phyloP scores from a whole-genome alignment of 2,888 invertebrate species.

The Noctua janthe region DNA sequence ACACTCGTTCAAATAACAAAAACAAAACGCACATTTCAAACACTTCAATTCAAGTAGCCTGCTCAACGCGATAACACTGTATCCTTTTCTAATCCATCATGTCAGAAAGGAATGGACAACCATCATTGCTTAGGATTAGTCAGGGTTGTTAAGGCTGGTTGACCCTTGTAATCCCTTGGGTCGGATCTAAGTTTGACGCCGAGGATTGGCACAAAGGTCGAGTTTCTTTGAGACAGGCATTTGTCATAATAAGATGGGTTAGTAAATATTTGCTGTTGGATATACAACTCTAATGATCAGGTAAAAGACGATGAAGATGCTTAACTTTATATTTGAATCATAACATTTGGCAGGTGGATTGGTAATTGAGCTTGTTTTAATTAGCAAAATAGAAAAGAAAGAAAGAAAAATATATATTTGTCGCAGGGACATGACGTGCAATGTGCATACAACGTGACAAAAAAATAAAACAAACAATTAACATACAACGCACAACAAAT shows the following conservation, averaged over 20 bases:
- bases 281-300: not conserved
- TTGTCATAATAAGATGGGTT: conserved; percentile 32
- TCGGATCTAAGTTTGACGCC: conserved; percentile 64
- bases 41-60: conserved; percentile 36
- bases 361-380: not conserved
- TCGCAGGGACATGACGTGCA: too few species aligned
- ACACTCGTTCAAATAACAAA: not conserved
- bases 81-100: conserved; percentile 49
- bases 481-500: too few species aligned
- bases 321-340: not conserved
- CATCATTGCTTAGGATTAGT: conserved; percentile 71
- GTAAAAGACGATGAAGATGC: not conserved
- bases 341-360: not conserved
- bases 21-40: conserved; percentile 33
- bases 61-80: conserved; percentile 51
- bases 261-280: conserved; percentile 10
- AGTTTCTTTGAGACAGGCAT: conserved; percentile 49
- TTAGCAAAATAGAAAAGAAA: not conserved
- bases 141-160: conserved; percentile 56
- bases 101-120: conserved; percentile 59
- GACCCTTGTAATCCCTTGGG: conserved; percentile 71
- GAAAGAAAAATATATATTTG: too few species aligned
- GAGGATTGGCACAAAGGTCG: conserved; percentile 49
- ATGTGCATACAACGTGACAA: too few species aligned
- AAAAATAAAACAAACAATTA: too few species aligned